A percentile compares a stretch with the other conserved stretches of the same genome.
phyloP scores from a whole-genome alignment of 2,888 invertebrate species.

The Chelonus formosanus region DNA sequence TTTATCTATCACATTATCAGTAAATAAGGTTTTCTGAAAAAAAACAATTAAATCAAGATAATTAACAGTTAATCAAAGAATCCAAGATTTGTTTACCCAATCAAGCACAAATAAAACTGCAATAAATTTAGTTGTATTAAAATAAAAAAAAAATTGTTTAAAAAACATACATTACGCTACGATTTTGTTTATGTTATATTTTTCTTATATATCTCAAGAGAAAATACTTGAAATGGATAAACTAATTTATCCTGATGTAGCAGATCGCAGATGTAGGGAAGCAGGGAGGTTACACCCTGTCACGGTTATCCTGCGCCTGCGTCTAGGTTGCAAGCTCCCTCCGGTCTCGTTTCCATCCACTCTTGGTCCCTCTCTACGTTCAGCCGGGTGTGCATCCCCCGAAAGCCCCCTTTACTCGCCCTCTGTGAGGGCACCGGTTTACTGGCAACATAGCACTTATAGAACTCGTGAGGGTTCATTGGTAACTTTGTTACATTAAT shows the following conservation, averaged over 20 bases:
- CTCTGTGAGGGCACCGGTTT: slow-evolving; percentile 36
- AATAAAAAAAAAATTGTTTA: not conserved
- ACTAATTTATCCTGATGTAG: slow-evolving; percentile 29
- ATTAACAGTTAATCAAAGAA: too few species aligned
- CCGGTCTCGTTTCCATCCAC: slow-evolving; percentile 13
- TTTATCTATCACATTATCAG: too few species aligned
- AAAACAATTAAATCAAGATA: too few species aligned
- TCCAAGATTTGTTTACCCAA: too few species aligned
- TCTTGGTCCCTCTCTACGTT: slow-evolving; percentile 36
- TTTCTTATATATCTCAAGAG: slow-evolving; percentile 11
- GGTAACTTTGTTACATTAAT: slow-evolving; percentile 46
- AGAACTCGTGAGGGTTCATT: slow-evolving; percentile 40
- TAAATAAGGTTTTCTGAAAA: too few species aligned
- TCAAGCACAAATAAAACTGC: too few species aligned
- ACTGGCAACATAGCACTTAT: slow-evolving; percentile 43
- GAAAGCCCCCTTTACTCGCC: slow-evolving; percentile 35
- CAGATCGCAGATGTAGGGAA: slow-evolving; percentile 19
- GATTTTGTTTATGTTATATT: not conserved
- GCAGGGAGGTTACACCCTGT: slow-evolving; percentile 45
- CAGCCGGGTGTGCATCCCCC: slow-evolving; percentile 42
- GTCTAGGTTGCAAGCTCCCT: slow-evolving; percentile 36
- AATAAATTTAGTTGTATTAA: too few species aligned
- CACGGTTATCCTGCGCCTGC: slow-evolving; percentile 40
- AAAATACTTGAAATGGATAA: slow-evolving; percentile 20
- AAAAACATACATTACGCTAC: not conserved